Evolutionary conservation across 2,797 vertebrate genomes (phyloP), one percentile per base, ranked within the genome.

Genomic region (Lutjanus campechanus): DNA sequence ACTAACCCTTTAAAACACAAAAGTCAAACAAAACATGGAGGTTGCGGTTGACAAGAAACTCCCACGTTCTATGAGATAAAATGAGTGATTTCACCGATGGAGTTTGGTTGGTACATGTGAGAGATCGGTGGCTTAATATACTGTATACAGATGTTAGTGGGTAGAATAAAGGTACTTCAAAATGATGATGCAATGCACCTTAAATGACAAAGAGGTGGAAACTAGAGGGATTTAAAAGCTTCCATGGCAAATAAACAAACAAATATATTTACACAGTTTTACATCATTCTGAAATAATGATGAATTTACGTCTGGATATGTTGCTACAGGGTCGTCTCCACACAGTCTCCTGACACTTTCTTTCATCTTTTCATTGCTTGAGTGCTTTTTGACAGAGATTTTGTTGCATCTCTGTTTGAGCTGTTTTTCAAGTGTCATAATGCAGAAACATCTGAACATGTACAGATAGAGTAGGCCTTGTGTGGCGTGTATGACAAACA

Each of bases 281-380:
- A 20, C 13, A 62, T 49, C 25, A 79, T 53, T 17, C n/a, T 22
- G 15, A 25, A 54, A 46, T 5, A 59, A 67, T 49, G 63, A 53
- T 29, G 43, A 9, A 44, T 44, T 58, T 20, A 29, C n/a, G 17
- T 16, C 16, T 54, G 49, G 13, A 41, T 46, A 3, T 2, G 17
- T 22, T 60, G 69, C 51, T 44, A 6, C 51, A 19, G 11, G 11
- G 22, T 7, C 1, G 11, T 12, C 7, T 17, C 8, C 4, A 36
- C 15, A 11, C 20, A 12, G 20, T 7, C 53, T n/a, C 36, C 29
- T 50, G 47, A 66, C 19, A 5, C 22, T 10, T 66, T 22, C 25
- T 54, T 43, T 29, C 49, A 83, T 46, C 55, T 50, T 69, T 17
- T 54, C 2, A 56, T 47, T 36, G 36, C 25, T 49, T n/a, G 1